A percentile compares a stretch with the other conserved stretches of the same genome.
Evolutionary conservation across 2,888 invertebrate genomes (phyloP).

Genomic region (Synergus itoensis): DNA sequence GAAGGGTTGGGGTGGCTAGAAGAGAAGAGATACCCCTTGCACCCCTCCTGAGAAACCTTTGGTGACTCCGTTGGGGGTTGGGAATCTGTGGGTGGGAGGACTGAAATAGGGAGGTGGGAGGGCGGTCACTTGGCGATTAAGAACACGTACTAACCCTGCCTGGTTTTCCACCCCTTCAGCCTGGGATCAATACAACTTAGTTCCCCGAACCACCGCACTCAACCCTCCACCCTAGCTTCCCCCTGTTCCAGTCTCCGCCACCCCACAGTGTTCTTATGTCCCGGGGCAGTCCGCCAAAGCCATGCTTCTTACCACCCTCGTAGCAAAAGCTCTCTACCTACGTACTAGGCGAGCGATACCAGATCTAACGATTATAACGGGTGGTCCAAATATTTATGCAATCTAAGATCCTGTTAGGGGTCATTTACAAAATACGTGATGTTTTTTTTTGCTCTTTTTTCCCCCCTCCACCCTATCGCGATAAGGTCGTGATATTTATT

Average conservation of each 20-base stretch:
- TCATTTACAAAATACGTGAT: not conserved
- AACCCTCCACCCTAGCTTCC: conserved; percentile 57
- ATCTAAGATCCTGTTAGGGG: not conserved
- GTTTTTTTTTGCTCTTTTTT: not conserved
- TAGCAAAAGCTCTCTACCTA: conserved; percentile 35
- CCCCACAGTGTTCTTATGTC: conserved; percentile 74
- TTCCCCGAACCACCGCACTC: conserved; percentile 68
- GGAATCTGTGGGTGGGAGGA: conserved; percentile 54
- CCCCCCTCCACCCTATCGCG: too few species aligned
- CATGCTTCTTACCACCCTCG: conserved; percentile 60
- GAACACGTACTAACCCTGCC: conserved; percentile 78
- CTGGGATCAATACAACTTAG: conserved; percentile 78
- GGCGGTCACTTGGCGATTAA: conserved; percentile 78
- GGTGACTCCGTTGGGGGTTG: conserved; percentile 32
- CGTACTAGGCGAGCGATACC: conserved; percentile 19
- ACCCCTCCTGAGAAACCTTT: conserved; percentile 43
- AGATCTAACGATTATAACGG: conserved; percentile 57
- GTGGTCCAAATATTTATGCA: conserved; percentile 43
- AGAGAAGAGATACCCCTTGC: conserved; percentile 18
- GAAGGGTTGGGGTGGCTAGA: conserved; percentile 45
- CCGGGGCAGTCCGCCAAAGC: conserved; percentile 69
- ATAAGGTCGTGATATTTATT: too few species aligned
- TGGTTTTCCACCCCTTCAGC: conserved; percentile 76
- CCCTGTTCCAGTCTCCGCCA: conserved; percentile 59
- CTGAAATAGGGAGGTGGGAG: conserved; percentile 63